Evolutionary conservation across 2,797 vertebrate genomes (phyloP).

Genomic region (Falco novaeseelandiae): DNA sequence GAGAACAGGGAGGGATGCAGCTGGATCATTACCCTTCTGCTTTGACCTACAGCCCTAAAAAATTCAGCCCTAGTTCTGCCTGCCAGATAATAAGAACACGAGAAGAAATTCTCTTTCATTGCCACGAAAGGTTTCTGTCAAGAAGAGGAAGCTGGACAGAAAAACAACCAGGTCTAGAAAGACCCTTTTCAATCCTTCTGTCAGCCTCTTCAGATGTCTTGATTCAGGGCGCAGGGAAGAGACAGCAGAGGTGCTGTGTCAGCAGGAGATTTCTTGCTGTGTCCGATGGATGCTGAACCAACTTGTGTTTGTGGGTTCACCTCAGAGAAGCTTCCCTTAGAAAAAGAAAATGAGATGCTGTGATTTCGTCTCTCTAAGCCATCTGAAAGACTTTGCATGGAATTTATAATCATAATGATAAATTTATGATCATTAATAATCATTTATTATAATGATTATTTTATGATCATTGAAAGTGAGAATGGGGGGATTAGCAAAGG

Average conservation of each 20-base stretch:
- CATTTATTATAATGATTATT: not conserved
- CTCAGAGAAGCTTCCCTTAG: not conserved
- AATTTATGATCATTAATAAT: not conserved
- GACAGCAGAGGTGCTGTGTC: not conserved
- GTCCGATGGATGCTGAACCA: fast-evolving
- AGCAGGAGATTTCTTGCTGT: not conserved
- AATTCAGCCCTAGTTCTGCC: not conserved
- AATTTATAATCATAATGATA: not conserved
- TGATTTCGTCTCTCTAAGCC: not conserved
- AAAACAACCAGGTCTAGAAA: not conserved
- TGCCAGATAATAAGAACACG: not conserved
- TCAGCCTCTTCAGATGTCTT: not conserved
- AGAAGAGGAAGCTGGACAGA: not conserved
- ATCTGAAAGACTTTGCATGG: not conserved
- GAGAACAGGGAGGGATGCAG: not conserved
- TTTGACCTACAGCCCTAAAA: not conserved
- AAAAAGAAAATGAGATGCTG: not conserved
- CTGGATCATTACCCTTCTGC: not conserved
- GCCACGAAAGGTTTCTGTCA: not conserved
- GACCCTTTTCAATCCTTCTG: not conserved
- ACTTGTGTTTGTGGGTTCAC: not conserved
- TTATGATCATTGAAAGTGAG: not conserved
- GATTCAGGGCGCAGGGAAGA: not conserved
- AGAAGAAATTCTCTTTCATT: not conserved
- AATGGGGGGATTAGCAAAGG: not conserved